These are phyloP conservation scores for Pegea sp. DNA, from an alignment of 23 tunicate genomes.

Conservation along the genomic window DNA sequence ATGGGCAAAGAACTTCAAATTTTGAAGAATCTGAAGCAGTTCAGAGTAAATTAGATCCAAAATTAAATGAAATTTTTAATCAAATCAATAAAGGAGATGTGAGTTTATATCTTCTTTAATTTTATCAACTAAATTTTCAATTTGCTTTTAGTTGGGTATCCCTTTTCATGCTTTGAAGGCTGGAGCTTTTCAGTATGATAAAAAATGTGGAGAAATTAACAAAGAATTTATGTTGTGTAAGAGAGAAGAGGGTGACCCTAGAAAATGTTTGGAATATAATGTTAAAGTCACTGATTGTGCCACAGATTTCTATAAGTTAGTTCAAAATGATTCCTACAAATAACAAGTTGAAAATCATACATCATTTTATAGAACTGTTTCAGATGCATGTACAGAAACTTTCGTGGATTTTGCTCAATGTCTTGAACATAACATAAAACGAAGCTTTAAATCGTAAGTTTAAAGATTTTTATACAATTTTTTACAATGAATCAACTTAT, in stretches of 20 bases:
- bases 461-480: neutral
- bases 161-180: slow-evolving; percentile 87
- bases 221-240: slow-evolving; percentile 87
- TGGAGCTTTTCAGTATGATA: slow-evolving; percentile 86
- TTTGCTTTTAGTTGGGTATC: slow-evolving; percentile 78
- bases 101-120: no score
- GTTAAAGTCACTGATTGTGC: slow-evolving; percentile 83
- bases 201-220: slow-evolving; percentile 33
- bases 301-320: slow-evolving; percentile 55
- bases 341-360: neutral
- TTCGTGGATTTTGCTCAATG: slow-evolving; percentile 64
- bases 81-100: no score
- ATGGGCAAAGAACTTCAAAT: no score
- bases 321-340: neutral
- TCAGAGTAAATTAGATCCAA: no score
- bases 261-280: slow-evolving; percentile 49
- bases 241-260: slow-evolving; percentile 48
- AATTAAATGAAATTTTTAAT: no score
- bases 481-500: neutral
- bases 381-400: slow-evolving; percentile 37
- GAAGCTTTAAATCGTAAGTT: slow-evolving; percentile 23
- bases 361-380: slow-evolving; percentile 16
- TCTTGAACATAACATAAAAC: slow-evolving; percentile 28
- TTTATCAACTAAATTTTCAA: no score
- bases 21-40: no score